Evolutionary conservation across 2,113 vertebrate species (phyloP), one percentile per base, ranked within the genome.

Genomic region (Ammodytes dubius): DNA sequence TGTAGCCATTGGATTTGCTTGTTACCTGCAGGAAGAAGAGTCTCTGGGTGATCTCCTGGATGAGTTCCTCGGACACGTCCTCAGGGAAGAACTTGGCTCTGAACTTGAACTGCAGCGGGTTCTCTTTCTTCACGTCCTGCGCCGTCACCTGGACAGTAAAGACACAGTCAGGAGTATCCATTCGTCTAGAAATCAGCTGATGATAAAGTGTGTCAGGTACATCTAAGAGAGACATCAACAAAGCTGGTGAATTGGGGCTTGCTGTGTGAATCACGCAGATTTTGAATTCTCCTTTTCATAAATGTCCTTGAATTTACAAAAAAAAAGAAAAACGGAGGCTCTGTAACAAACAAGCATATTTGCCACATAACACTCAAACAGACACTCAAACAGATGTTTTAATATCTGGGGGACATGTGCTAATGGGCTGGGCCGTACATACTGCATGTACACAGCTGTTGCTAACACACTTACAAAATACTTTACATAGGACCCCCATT

Each of bases 1-100:
- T 11, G 27, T 27, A 27, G 27, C 27, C 27, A 27, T 27, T 27
- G 27, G 5, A 52, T 7, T 2, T 8, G 6, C 1, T 94, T 87
- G 94, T 96, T 83, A 99, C 97, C 97, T 99, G 98, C 82, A 99
- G 91, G 94, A 99, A 99, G 95, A 99, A 99, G 69, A 99, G 97
- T 92, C 96, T 97, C 90, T 99, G 98, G 4, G 98, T 99, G 92
- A 99, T 98, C 91, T 99, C 98, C 92, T 99, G 98, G 93, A 99
- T 99, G 67, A 99, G 95, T 81, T 99, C 98, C 91, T 99, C 98
- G 13, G 98, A 99, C 65, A 99, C 98, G 73, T 99, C 98, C 91
- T 99, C 98, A 19, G 98, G 98, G 91, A 99, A 99, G 92, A 99
- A 99, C 91, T 99, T 99, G 83, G 97, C 97, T 91, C 98, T 96